phyloP scores from a whole-genome alignment of 2,113 vertebrate species.

The Zootoca vivipara region DNA sequence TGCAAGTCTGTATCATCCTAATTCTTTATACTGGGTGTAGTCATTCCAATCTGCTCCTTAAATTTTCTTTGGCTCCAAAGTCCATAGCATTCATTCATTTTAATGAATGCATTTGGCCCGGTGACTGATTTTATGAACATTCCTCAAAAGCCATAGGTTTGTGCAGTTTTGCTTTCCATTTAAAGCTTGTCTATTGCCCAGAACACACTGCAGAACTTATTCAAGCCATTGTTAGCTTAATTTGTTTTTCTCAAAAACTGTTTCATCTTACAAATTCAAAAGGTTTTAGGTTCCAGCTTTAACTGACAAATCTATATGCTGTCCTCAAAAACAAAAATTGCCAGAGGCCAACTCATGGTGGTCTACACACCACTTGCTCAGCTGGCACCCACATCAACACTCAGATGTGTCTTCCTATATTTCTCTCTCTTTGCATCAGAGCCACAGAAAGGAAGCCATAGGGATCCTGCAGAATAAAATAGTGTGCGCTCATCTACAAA shows the following conservation, averaged over 20 bases:
- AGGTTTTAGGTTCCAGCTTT: conserved; percentile 23
- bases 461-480: neutral
- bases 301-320: conserved; percentile 20
- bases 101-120: conserved; percentile 51
- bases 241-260: neutral
- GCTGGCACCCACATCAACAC: neutral
- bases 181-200: conserved; percentile 53
- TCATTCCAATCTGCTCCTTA: conserved; percentile 44
- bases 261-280: neutral
- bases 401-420: neutral
- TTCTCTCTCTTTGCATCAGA: neutral
- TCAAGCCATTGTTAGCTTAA: conserved; percentile 51
- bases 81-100: conserved; percentile 51
- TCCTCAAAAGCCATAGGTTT: conserved; percentile 56
- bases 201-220: conserved; percentile 41
- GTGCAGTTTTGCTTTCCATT: conserved; percentile 62
- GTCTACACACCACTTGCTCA: neutral
- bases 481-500: neutral
- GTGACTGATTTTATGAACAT: conserved; percentile 47
- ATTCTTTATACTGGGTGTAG: conserved; percentile 35
- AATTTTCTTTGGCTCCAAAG: conserved; percentile 56
- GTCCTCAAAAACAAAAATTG: conserved; percentile 4
- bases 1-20: neutral
- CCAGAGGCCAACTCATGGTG: neutral
- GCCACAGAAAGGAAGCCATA: neutral